Base-by-base conservation (phyloP, 2,797 vertebrate species). In the Pempheris klunzingeri region DNA sequence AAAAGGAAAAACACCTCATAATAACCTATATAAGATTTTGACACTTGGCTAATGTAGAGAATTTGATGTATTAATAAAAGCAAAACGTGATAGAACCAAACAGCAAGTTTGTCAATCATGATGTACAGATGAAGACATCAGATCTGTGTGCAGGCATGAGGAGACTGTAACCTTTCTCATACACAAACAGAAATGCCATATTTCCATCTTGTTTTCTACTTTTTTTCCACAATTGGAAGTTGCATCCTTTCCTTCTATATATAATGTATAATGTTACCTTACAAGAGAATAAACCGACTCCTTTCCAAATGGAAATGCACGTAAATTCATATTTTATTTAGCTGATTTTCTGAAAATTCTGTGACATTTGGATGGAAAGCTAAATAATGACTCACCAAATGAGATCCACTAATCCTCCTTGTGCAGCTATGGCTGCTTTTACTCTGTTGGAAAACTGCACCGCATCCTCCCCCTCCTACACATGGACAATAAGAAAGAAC, bases 371-470 rank as follows among this genome's bases (percentile, higher is more conserved):
- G 2, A 58, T 43, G 4, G 4, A 62, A 58, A 52, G 44, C 53
- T 50, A 4, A 1, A 20, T 17, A 30, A 20, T 28, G 12, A 75
- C 96, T 96, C 78, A 98, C 97, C 97, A 98, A 18, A 97, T 93
- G 47, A 99, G 94, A 93, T 98, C 97, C 41, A 97, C 96, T 3
- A 98, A 95, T 46, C 97, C 97, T 1, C 96, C 97, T 85, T 96
- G 96, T 62, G 94, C 93, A 77, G 97, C 97, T 53, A 97, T 97
- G 75, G 96, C 96, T 0, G 97, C 96, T 81, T 98, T 98, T 57
- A 98, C 97, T 43, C 97, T 92, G 70, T 97, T 98, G 63, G 97
- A 96, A 92, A 98, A 98, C 79, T 97, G 97, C 61, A 97, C 96
- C 0, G 97, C 97, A 0, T 97, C 96, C 78, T 98, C 97, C 14